Evolutionary conservation across 1,140 invertebrate genomes (phyloP), one percentile per base, ranked within the genome.

Genomic region (Pseudobourletiella spinata): DNA sequence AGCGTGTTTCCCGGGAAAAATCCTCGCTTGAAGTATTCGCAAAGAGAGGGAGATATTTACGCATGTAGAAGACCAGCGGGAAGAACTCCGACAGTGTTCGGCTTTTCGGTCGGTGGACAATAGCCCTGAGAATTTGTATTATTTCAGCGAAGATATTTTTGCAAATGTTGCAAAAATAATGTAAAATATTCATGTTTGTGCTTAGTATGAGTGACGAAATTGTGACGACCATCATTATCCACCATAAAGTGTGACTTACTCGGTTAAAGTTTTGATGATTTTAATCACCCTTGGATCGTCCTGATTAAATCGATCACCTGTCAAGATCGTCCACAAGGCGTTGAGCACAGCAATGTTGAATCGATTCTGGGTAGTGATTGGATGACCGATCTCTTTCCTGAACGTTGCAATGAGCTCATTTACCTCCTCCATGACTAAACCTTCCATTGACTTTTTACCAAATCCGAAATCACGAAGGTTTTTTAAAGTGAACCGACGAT

Each of bases 391-490:
- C 0, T 51, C 18, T 4, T 46, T 29, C 22, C 8, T 43, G 1
- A 63, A 30, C 15, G 46, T 24, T 0, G 29, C 28, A 2, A 64
- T 56, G 3, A 66, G 8, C 16, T 63, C 57, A 16, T 63, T 59
- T 0, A 56, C 57, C 24, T 74, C 73, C 15, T 71, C 71, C 15
- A 71, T 69, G 16, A 77, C 70, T 18, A 70, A 68, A n/a, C 69
- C 68, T 56, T 75, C 72, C 61, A 77, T 71, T 6, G 46, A 65
- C 2, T 69, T 66, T 56, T 75, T 73, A 6, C 75, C 74, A 32
- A 76, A 72, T 26, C 75, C 74, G 52, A 76, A 65, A 57, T 74
- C 70, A 48, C 72, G 59, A 22, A 77, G 65, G 16, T 71, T 63
- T 32, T 70, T 71, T 6, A 74, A n/a, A 14, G 70, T 58, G 60